Evolutionary conservation across 1,140 invertebrate species (phyloP), one percentile per base, ranked within the genome.

Genomic region (Babylonia areolata): DNA sequence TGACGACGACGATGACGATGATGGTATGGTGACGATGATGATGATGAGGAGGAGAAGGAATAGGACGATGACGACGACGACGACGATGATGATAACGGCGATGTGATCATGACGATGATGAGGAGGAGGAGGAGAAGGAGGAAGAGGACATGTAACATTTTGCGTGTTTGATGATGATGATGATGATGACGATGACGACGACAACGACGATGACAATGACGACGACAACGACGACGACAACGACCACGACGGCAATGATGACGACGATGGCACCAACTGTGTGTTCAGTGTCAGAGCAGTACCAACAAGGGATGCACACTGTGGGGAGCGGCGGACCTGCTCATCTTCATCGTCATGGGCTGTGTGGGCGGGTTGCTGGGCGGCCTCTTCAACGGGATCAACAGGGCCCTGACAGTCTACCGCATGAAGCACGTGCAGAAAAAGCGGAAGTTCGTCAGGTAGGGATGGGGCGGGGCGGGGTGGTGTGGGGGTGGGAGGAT

Each of bases 351-450:
- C 23, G 54, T 92, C 28, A 93, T 93, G 89, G 90, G 89, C 0
- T 89, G 92, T 73, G 81, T 92, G 81, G 95, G 99, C 33, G 99
- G 99, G 1, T 86, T 98, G 5, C 93, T 97, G 0, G 99, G 99
- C 1, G 97, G 98, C 17, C 91, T 98, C 6, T 99, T 98, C 96
- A 99, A 99, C 94, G 95, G 96, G 87, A 95, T 99, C 15, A 99
- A 99, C 93, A 97, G 97, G 83, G 97, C 96, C 92, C 95, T 99
- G 5, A 97, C 98, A 15, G 96, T 97, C 28, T 98, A 99, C 93
- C 95, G 99, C 83, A 96, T 97, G 93, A 96, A 96, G 96, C 97
- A 95, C 91, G 90, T 94, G 0, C 85, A 90, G 2, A 90, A 85
- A 33, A 92, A 91, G 80, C 88, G 90, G 80, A 90, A 89, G 51